Evolutionary conservation across 2,113 vertebrate species (phyloP).

Genomic region (Cromileptes altivelis): DNA sequence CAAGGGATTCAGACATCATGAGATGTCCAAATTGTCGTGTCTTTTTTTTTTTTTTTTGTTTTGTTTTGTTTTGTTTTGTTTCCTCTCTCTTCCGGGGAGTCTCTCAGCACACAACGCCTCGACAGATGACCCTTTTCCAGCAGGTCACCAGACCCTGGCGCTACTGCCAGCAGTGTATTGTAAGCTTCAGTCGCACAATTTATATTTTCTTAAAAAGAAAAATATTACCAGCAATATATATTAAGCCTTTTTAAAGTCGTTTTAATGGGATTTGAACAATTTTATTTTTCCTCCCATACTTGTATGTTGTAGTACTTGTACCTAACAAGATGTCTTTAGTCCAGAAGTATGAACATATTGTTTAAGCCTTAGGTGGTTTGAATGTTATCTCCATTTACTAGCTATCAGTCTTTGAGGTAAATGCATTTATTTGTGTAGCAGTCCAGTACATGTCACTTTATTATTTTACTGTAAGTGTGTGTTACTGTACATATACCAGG

Average conservation of each 20-base stretch:
- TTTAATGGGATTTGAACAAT: conserved; percentile 88
- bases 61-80: conserved; percentile 4
- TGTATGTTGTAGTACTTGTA: conserved; percentile 85
- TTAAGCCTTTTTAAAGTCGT: conserved; percentile 93
- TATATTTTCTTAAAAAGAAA: conserved; percentile 85
- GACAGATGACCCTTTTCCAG: conserved; percentile 66
- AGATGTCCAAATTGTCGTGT: conserved; percentile 49
- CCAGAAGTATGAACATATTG: conserved; percentile 68
- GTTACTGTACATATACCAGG: conserved; percentile 78
- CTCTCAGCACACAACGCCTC: conserved; percentile 77
- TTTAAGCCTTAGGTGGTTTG: conserved; percentile 71
- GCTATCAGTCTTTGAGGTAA: conserved; percentile 68
- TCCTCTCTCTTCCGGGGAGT: conserved; percentile 46
- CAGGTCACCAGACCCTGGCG: conserved; percentile 73
- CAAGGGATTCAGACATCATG: conserved; percentile 64
- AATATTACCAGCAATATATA: conserved; percentile 86
- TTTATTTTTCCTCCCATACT: conserved; percentile 86
- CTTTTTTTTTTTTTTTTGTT: not conserved
- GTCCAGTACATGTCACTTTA: conserved; percentile 81
- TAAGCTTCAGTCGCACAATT: conserved; percentile 87
- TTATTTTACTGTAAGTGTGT: conserved; percentile 77
- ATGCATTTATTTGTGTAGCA: conserved; percentile 78
- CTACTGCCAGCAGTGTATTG: conserved; percentile 84
- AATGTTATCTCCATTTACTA: conserved; percentile 75
- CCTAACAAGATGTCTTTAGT: conserved; percentile 79